Percentiles rank a stretch among this genome's conserved stretches.
phyloP scores from a whole-genome alignment of 2,797 vertebrate species.

The Lacerta viridis region DNA sequence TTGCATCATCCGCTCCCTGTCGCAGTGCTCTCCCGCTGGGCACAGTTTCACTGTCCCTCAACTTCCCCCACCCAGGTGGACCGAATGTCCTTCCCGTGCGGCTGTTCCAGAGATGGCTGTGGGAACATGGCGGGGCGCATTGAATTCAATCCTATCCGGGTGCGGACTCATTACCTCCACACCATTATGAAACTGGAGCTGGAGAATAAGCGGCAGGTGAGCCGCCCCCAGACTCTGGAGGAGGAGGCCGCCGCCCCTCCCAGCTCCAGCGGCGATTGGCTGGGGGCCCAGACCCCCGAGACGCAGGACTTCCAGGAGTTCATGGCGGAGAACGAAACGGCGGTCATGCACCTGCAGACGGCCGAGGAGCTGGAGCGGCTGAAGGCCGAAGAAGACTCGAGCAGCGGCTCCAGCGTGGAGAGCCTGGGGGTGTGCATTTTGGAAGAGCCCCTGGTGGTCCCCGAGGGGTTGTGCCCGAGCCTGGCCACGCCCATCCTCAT shows the following conservation, averaged over 20 bases:
- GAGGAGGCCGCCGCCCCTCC: conserved; percentile 57
- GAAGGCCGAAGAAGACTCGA: conserved; percentile 86
- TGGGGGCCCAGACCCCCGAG: conserved; percentile 79
- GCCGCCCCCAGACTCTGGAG: conserved; percentile 60
- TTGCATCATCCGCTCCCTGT: conserved; percentile 10
- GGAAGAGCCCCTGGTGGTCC: conserved; percentile 80
- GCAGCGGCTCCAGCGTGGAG: conserved; percentile 75
- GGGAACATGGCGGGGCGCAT: conserved; percentile 92
- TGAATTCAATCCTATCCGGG: conserved; percentile 96
- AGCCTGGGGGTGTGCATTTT: conserved; percentile 87
- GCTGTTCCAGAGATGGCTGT: conserved; percentile 95
- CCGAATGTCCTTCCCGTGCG: conserved; percentile 95
- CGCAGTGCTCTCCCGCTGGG: not conserved
- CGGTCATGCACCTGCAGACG: conserved; percentile 94
- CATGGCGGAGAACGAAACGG: conserved; percentile 87
- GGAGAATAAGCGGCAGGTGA: conserved; percentile 87
- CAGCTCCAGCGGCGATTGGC: conserved; percentile 65
- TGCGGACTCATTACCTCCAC: conserved; percentile 96
- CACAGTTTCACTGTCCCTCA: conserved; percentile 38
- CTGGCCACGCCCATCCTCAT: conserved; percentile 85
- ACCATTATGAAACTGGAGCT: conserved; percentile 98
- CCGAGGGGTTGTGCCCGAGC: conserved; percentile 75
- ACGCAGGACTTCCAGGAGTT: conserved; percentile 86
- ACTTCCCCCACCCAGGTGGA: conserved; percentile 86
- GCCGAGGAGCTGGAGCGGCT: conserved; percentile 94